These are phyloP conservation scores for Epirrita christyi DNA, from an alignment of 2,888 invertebrate species.

Conservation along the genomic window DNA sequence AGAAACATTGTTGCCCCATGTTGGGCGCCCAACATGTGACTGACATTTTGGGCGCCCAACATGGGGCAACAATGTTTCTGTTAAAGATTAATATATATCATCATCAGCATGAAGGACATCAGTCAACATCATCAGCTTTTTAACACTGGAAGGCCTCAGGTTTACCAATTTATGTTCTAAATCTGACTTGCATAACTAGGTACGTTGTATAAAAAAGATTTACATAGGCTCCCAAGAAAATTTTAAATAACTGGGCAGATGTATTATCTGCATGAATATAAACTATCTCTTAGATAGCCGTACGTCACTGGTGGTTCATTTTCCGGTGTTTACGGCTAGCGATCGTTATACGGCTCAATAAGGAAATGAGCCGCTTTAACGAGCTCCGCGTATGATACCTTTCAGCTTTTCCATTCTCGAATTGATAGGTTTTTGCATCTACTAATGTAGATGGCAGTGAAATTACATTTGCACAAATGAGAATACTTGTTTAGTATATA, in stretches of 20 bases:
- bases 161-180: no score
- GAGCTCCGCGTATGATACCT: slow-evolving; percentile 30
- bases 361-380: slow-evolving; percentile 44
- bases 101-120: no score
- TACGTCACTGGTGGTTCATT: slow-evolving; percentile 34
- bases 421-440: slow-evolving; percentile 21
- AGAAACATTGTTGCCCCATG: background rate
- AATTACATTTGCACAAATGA: background rate
- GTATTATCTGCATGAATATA: no score
- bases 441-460: background rate
- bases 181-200: no score
- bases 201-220: no score
- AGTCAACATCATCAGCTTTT: no score
- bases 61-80: no score
- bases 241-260: no score
- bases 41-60: background rate
- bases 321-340: slow-evolving; percentile 41
- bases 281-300: background rate
- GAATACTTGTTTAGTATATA: no score
- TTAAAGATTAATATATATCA: no score
- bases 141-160: no score
- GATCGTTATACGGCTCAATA: slow-evolving; percentile 32
- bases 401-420: slow-evolving; percentile 16
- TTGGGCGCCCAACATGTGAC: slow-evolving; percentile 1
- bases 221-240: no score